These are phyloP conservation scores for Callospermophilus lateralis DNA, from an alignment of 2,113 vertebrate genomes.

Conservation along the genomic window DNA sequence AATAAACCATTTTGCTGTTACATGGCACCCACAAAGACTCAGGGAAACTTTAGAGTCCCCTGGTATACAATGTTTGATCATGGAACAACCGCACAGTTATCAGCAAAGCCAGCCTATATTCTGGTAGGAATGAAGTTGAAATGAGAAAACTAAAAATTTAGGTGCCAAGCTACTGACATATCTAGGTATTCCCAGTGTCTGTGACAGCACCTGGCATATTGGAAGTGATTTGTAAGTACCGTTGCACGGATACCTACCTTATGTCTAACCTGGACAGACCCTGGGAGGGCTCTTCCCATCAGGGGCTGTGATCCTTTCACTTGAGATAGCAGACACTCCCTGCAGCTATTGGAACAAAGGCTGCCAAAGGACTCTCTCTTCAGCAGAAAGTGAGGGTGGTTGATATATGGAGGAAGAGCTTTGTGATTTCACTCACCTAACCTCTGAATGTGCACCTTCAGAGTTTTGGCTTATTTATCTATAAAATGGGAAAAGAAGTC, in stretches of 20 bases:
- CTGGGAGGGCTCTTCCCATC: background rate
- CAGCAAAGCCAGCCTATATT: background rate
- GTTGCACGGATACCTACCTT: background rate
- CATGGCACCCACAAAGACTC: background rate
- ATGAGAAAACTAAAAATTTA: background rate
- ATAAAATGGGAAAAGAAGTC: background rate
- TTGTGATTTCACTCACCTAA: background rate
- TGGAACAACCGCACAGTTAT: background rate
- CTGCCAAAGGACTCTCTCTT: background rate
- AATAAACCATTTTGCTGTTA: background rate
- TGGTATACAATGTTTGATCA: background rate
- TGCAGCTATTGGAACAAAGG: background rate
- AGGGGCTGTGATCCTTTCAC: background rate
- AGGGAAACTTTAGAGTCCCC: background rate
- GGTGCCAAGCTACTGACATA: background rate
- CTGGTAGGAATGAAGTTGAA: background rate
- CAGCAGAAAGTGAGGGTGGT: background rate
- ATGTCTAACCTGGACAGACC: background rate
- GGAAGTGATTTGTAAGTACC: background rate
- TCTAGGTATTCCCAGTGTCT: background rate
- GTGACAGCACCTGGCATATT: background rate
- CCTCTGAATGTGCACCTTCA: background rate
- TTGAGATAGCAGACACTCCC: background rate
- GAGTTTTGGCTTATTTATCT: background rate
- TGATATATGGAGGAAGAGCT: background rate